Evolutionary conservation across 2,113 vertebrate genomes (phyloP), one percentile per base, ranked within the genome.

Genomic region (Rostratula benghalensis): DNA sequence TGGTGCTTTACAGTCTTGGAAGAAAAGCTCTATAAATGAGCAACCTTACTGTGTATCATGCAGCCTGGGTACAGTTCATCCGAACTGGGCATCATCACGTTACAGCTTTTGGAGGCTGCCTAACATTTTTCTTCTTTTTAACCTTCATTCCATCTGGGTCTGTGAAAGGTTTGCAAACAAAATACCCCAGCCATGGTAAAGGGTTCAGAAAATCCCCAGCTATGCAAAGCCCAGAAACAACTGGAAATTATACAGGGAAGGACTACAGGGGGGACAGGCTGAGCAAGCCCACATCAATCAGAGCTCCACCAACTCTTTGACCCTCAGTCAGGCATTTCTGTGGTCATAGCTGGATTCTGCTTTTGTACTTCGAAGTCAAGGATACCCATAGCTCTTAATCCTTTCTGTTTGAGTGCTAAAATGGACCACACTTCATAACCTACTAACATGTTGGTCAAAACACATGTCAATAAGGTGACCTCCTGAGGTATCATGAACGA

Each of bases 11-110:
- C 51, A 70, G 71, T 59, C 80, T 86, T 94, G 78, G 30, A 89
- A 92, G 73, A 78, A 96, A 97, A 94, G 25, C 43, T 63, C 51
- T 91, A 70, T 96, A 94, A 97, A 97, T 91, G 79, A 89, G 51
- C 48, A 79, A 82, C 69, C 51, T 59, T 79, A 80, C 6, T 90
- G 51, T 93, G 27, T 80, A 93, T 95, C 86, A 80, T 82, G 46
- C 70, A 96, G 84, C 93, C 93, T 94, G 77, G 85, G 87, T 94
- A 82, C 48, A 73, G 76, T 95, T 97, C 93, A 84, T 95, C 75
- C 82, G 91, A 85, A 81, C 51, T 81, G 71, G 57, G 23, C 53
- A 92, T 61, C 18, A 3, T 74, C 86, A 67, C 50, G 35, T 60
- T 39, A 25, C 88, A 82, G 78, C 60, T 94, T 97, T 60, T 33